Evolutionary conservation across 35 echinoderm and acorn worm genomes (phyloP).

Genomic region (Lytechinus variegatus): DNA sequence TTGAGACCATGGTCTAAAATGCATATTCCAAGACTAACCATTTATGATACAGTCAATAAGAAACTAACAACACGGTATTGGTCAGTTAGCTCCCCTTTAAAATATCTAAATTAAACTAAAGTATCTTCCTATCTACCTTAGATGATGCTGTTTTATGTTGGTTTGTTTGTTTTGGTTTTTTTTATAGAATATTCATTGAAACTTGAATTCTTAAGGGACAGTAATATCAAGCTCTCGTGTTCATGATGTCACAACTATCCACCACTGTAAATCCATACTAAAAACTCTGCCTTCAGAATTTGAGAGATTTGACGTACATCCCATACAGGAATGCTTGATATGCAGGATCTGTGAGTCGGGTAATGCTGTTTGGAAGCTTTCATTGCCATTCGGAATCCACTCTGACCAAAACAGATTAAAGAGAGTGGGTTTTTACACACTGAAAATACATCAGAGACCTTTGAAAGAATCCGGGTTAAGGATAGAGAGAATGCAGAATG

Average conservation of each 20-base stretch:
- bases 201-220: not conserved
- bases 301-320: not conserved
- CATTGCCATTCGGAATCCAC: not conserved
- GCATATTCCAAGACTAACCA: no score
- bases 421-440: not conserved
- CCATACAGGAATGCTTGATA: not conserved
- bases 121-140: not conserved
- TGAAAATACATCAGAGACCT: conserved; percentile 12
- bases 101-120: no score
- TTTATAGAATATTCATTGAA: not conserved
- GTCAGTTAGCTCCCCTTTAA: no score
- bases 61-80: no score
- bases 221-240: not conserved
- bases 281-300: not conserved
- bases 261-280: not conserved
- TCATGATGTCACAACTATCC: not conserved
- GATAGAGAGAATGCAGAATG: not conserved
- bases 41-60: no score
- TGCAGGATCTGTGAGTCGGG: not conserved
- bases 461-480: not conserved
- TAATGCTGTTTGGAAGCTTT: not conserved
- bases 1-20: no score
- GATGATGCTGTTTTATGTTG: not conserved
- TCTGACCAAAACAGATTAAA: conserved; percentile 8
- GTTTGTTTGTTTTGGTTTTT: no score